phyloP scores from a whole-genome alignment of 2,113 vertebrate genomes.

The Sceloporus tristichus region DNA sequence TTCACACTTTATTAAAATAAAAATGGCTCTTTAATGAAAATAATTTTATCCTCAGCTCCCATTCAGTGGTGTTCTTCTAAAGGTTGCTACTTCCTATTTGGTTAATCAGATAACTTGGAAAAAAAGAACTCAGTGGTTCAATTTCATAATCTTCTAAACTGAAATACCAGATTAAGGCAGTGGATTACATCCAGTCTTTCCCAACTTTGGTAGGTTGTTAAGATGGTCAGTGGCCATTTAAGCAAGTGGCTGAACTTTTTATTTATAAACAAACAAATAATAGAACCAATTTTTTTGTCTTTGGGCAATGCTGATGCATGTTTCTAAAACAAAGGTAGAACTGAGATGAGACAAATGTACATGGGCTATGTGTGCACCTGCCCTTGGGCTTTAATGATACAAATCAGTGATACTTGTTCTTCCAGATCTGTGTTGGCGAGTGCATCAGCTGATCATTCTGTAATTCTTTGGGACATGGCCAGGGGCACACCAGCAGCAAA shows the following conservation, averaged over 20 bases:
- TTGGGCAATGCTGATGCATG: background rate
- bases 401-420: background rate
- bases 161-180: background rate
- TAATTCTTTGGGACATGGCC: constrained; percentile 93
- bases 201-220: background rate
- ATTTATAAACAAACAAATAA: constrained; percentile 11
- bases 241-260: background rate
- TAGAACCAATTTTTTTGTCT: background rate
- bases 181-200: background rate
- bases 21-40: no score
- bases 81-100: no score
- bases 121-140: no score
- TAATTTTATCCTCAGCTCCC: no score
- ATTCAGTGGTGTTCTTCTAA: no score
- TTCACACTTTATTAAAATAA: no score
- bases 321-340: background rate
- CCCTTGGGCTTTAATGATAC: background rate
- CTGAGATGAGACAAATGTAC: background rate
- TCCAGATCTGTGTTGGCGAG: constrained; percentile 93
- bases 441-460: constrained; percentile 88
- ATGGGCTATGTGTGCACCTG: background rate
- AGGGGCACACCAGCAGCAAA: constrained; percentile 88
- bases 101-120: no score
- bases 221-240: background rate
- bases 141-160: background rate